Percentiles rank a stretch among this genome's conserved stretches.
These are phyloP conservation scores for Toxonevra muliebris DNA, from an alignment of 2,888 invertebrate genomes.

Conservation along the genomic window DNA sequence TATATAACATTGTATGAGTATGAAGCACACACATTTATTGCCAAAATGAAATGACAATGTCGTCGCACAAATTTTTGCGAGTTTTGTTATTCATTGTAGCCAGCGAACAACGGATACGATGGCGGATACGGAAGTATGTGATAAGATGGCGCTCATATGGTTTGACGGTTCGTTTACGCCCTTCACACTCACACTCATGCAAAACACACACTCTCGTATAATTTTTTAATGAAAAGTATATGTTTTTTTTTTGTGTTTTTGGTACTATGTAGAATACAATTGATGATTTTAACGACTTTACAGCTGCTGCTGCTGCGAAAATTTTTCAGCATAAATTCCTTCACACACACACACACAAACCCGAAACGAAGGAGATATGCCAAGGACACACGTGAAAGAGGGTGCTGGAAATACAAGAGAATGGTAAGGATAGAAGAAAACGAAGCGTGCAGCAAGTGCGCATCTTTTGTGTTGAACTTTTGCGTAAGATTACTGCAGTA, in stretches of 20 bases:
- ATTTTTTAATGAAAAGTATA: slow-evolving; percentile 22
- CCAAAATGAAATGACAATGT: slow-evolving; percentile 59
- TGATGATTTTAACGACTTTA: slow-evolving; percentile 25
- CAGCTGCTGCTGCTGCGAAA: slow-evolving; percentile 8
- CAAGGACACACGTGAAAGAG: too few species aligned
- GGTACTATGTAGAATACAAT: not conserved
- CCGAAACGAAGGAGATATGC: too few species aligned
- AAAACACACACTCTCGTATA: too few species aligned
- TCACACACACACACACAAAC: not conserved
- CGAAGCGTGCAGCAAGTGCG: not conserved
- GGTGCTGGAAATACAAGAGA: too few species aligned
- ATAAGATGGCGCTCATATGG: slow-evolving; percentile 23
- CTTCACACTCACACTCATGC: too few species aligned
- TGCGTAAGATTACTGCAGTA: slow-evolving; percentile 45
- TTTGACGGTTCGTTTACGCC: not conserved
- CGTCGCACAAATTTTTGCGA: not conserved
- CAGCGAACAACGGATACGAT: slow-evolving; percentile 22
- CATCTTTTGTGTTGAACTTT: slow-evolving; percentile 27
- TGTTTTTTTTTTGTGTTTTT: not conserved
- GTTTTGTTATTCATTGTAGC: too few species aligned
- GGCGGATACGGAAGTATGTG: slow-evolving; percentile 32
- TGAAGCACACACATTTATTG: slow-evolving; percentile 50
- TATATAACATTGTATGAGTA: not conserved
- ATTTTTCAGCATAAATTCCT: slow-evolving; percentile 6
- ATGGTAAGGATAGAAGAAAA: too few species aligned